Base-by-base conservation (phyloP, 2,113 vertebrate genomes). In the Pachycephala philippinensis region DNA sequence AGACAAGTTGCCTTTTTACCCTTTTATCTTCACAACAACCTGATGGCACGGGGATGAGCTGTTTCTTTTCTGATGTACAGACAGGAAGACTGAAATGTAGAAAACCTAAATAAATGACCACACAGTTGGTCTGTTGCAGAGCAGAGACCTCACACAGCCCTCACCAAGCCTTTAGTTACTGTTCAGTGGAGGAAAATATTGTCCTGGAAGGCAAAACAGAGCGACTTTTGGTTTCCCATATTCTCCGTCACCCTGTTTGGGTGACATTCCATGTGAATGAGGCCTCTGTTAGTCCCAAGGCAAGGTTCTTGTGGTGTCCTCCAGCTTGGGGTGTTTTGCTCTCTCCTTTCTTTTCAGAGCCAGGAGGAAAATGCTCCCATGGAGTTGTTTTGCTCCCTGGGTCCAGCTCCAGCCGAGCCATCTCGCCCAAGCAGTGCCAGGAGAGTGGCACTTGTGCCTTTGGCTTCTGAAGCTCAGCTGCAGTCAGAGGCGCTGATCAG, bases 391-490 rank as follows among this genome's bases (percentile, higher is more conserved):
- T 86, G 42, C 42, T 89, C 24, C 60, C 14, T 0, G 4, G 30
- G 28, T 75, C 40, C 79, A 84, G 44, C 65, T 57, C n/a, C 56
- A 45, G 56, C 52, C 0, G 0, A 81, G 63, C 28, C 50, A 35
- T 54, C 54, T 54, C 65, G 70, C 28, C 31, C 3, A 4, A 76
- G 53, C 19, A 11, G 53, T 59, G 50, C 39, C 19, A n/a, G 42
- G 71, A 87, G 42, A 91, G 72, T 4, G 2, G 50, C 53, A 81
- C 35, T 78, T 52, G 57, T 63, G 91, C 84, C 93, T 95, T 86
- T 79, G 93, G 87, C 82, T 94, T 10, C 72, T 39, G 76, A 19
- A 88, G 79, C 91, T 94, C 76, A 89, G 79, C 87, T 95, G 93
- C 82, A 76, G 53, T 87, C 1, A 0, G 53, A 89, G 87, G 71